Percentiles rank a stretch among this genome's conserved stretches.
These are phyloP conservation scores for Poecilia wingei DNA, from an alignment of 2,797 vertebrate species.

Conservation along the genomic window DNA sequence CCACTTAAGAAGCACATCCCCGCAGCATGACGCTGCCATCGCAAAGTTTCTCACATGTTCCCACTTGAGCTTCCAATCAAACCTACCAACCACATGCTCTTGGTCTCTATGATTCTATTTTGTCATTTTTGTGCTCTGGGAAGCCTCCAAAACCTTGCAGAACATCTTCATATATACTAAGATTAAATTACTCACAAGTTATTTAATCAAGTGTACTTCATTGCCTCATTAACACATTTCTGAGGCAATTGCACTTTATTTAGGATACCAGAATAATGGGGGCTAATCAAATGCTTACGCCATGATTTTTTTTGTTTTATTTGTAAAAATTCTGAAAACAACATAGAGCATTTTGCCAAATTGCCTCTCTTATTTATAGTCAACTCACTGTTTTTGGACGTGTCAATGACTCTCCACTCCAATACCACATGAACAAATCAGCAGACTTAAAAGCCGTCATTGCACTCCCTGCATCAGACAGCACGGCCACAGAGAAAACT, in stretches of 20 bases:
- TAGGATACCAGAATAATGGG: neutral
- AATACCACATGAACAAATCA: constrained; percentile 86
- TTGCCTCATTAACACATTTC: neutral
- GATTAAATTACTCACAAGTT: neutral
- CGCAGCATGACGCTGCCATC: neutral
- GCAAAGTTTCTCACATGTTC: neutral
- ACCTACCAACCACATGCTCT: neutral
- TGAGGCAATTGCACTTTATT: neutral
- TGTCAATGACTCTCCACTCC: constrained; percentile 68
- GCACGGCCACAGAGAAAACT: constrained; percentile 90
- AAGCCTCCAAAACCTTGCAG: neutral
- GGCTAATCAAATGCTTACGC: neutral
- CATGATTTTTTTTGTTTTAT: neutral
- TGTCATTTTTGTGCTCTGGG: too few relatives aligned
- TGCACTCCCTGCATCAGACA: constrained; percentile 87
- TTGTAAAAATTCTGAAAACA: neutral
- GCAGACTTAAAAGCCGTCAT: constrained; percentile 84
- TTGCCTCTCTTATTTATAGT: neutral
- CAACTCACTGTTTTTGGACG: constrained; percentile 78
- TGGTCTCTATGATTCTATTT: neutral
- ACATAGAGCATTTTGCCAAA: neutral
- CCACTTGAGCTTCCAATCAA: neutral
- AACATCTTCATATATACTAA: neutral
- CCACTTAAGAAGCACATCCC: neutral
- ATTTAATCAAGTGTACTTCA: neutral